Evolutionary conservation across 2,113 vertebrate genomes (phyloP).

Genomic region (Lipotes vexillifer): DNA sequence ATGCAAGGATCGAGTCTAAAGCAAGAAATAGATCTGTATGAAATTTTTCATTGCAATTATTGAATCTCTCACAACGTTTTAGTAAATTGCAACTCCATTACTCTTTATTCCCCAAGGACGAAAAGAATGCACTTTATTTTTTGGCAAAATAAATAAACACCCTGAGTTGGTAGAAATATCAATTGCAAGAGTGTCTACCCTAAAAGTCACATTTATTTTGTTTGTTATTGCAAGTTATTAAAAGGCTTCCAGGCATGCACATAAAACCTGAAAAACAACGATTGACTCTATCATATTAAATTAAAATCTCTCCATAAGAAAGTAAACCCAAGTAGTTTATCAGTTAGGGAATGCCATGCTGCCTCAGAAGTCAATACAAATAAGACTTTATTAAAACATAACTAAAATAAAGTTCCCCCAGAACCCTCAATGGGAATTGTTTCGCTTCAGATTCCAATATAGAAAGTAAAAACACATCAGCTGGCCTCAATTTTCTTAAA

Average conservation of each 20-base stretch:
- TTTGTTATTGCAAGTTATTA: conserved; percentile 74
- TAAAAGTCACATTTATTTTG: conserved; percentile 75
- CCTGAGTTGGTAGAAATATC: conserved; percentile 66
- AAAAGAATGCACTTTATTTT: conserved; percentile 56
- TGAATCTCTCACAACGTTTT: conserved; percentile 49
- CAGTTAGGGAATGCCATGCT: conserved; percentile 61
- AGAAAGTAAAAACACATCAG: conserved; percentile 35
- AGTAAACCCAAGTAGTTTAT: conserved; percentile 56
- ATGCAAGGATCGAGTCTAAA: conserved; percentile 2
- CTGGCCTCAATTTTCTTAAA: conserved; percentile 52
- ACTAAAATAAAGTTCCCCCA: conserved; percentile 64
- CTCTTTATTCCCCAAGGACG: conserved; percentile 48
- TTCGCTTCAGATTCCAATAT: conserved; percentile 24
- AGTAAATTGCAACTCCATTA: conserved; percentile 51
- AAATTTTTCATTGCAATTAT: conserved; percentile 40
- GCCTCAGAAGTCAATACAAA: conserved; percentile 67
- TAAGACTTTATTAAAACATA: conserved; percentile 72
- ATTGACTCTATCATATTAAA: conserved; percentile 67
- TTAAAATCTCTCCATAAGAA: conserved; percentile 70
- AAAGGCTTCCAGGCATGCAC: conserved; percentile 72
- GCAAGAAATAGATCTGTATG: conserved; percentile 2
- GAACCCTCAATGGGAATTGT: conserved; percentile 42
- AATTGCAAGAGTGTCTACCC: conserved; percentile 65
- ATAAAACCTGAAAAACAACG: conserved; percentile 66
- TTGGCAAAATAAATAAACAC: conserved; percentile 67